Percentiles rank a stretch among this genome's conserved stretches.
These are phyloP conservation scores for Lycaena phlaeas DNA, from an alignment of 2,888 invertebrate species.

Conservation along the genomic window DNA sequence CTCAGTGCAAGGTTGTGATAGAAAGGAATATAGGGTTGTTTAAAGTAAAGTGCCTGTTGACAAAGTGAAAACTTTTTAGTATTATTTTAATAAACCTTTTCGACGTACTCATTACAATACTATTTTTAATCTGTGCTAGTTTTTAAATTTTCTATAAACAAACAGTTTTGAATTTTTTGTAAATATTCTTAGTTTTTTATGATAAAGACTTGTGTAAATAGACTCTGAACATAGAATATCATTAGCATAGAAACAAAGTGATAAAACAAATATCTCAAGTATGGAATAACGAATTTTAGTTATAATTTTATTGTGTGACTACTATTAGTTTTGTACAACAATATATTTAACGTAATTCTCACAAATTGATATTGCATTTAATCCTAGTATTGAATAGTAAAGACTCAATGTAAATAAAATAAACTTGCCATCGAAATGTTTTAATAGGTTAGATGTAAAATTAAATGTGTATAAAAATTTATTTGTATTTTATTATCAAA, in stretches of 20 bases:
- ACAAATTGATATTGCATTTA: slow-evolving; percentile 20
- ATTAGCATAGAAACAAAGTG: neutral
- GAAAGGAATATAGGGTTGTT: slow-evolving; percentile 34
- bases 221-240: neutral
- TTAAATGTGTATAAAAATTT: neutral
- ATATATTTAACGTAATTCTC: slow-evolving; percentile 8
- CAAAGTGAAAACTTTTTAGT: slow-evolving; percentile 8
- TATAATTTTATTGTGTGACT: neutral
- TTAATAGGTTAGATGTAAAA: neutral
- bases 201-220: slow-evolving; percentile 1
- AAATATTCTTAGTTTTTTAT: neutral
- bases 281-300: neutral
- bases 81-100: slow-evolving; percentile 1
- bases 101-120: neutral
- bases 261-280: slow-evolving; percentile 5
- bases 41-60: slow-evolving; percentile 46
- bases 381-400: slow-evolving; percentile 14
- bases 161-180: slow-evolving; percentile 1
- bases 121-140: slow-evolving; percentile 1
- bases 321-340: slow-evolving; percentile 2
- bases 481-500: neutral
- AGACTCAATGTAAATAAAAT: slow-evolving; percentile 15
- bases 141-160: neutral
- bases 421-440: slow-evolving; percentile 8
- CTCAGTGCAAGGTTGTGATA: slow-evolving; percentile 65